Evolutionary conservation across 2,113 vertebrate genomes (phyloP).

Genomic region (Psittacara wagleri): DNA sequence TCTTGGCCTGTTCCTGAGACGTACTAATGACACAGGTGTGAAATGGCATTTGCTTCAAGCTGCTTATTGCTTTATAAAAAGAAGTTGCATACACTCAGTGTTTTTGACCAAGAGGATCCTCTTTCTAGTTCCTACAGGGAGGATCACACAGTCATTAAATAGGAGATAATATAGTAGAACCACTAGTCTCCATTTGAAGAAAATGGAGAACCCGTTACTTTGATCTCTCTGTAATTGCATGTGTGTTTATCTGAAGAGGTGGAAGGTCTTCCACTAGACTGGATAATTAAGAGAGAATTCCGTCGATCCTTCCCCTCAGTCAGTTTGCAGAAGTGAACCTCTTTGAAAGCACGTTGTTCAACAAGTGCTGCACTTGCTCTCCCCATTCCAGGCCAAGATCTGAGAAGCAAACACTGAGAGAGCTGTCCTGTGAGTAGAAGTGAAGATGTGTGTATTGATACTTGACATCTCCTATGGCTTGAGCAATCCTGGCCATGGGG

Average conservation of each 20-base stretch:
- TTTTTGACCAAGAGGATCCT: background rate
- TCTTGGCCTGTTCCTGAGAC: background rate
- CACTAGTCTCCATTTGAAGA: background rate
- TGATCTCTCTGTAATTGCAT: background rate
- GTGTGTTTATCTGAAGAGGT: background rate
- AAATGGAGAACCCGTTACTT: background rate
- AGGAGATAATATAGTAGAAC: background rate
- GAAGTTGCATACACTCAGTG: background rate
- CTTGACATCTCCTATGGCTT: conserved; percentile 31
- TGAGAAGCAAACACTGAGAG: background rate
- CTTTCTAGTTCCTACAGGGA: background rate
- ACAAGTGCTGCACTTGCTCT: background rate
- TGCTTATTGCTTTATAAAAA: background rate
- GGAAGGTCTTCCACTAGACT: background rate
- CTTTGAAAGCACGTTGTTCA: background rate
- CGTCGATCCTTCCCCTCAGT: background rate
- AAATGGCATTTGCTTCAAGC: background rate
- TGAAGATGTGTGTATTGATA: conserved; percentile 37
- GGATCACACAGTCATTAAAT: background rate
- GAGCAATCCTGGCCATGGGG: conserved; percentile 42
- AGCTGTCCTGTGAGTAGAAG: background rate
- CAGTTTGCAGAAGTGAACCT: background rate
- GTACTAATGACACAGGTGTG: background rate
- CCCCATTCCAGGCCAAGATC: background rate
- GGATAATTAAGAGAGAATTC: background rate